Percentiles rank a stretch among this genome's conserved stretches.
Evolutionary conservation across 2,113 vertebrate genomes (phyloP).

Genomic region (Heteronetta atricapilla): DNA sequence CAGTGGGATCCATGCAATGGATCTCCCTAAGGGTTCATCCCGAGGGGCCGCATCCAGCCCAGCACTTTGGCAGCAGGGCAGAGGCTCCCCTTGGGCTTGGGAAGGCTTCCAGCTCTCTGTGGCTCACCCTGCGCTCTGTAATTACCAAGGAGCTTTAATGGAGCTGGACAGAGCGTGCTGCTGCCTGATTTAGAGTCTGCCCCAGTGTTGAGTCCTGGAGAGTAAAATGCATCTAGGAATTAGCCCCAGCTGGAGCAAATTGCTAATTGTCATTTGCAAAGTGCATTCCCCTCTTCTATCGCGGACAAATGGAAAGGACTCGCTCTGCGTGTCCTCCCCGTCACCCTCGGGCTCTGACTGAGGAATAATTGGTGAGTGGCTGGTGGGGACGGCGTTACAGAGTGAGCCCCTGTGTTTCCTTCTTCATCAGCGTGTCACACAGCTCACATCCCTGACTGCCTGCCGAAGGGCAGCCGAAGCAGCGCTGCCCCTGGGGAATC

Average conservation of each 20-base stretch:
- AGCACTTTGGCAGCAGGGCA: not conserved
- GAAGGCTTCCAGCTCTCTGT: not conserved
- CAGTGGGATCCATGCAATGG: rapidly evolving
- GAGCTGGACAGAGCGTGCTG: not conserved
- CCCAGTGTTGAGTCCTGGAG: not conserved
- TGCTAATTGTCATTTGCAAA: conserved; percentile 49
- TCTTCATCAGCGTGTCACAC: not conserved
- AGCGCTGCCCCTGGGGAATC: not conserved
- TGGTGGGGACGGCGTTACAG: not conserved
- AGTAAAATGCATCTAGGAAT: conserved; percentile 7
- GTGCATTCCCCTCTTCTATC: not conserved
- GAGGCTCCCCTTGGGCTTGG: not conserved
- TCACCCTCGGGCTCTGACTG: not conserved
- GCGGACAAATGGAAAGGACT: not conserved
- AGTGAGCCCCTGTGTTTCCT: not conserved
- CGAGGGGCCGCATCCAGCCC: not conserved
- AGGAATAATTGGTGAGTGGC: not conserved
- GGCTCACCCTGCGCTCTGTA: not conserved
- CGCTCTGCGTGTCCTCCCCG: not conserved
- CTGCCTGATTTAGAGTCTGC: conserved; percentile 22
- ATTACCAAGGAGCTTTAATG: not conserved
- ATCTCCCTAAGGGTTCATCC: not conserved
- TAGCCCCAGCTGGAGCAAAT: conserved; percentile 45
- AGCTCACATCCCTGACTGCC: not conserved
- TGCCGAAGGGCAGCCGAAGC: not conserved